Conservation (phyloP, 2,888 invertebrate genomes). For the Cotesia congregata region DNA sequence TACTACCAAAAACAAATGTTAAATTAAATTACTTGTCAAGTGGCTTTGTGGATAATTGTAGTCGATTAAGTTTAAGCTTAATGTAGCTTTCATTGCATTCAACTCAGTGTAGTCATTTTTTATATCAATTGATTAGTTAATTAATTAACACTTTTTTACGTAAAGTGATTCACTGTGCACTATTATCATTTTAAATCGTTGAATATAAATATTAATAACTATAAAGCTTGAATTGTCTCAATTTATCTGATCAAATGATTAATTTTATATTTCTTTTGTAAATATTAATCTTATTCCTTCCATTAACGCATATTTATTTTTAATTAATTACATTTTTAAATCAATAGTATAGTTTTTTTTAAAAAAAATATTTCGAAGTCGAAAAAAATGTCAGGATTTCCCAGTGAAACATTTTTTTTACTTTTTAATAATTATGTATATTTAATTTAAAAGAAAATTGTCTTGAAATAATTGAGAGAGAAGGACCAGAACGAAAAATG, state of each 20-base stretch:
- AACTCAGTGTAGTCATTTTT: not conserved
- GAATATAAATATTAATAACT: not conserved
- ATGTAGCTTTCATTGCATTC: not conserved
- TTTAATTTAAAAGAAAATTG: too few species aligned
- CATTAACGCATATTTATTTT: constrained; percentile 64
- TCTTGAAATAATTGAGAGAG: not conserved
- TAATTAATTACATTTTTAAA: constrained; percentile 49
- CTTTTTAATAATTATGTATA: not conserved
- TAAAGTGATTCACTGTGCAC: not conserved
- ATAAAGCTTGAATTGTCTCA: constrained; percentile 38
- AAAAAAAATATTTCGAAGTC: too few species aligned
- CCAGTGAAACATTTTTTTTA: not conserved
- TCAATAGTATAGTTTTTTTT: not conserved
- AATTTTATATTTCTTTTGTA: constrained; percentile 60
- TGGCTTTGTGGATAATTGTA: not conserved
- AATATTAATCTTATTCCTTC: constrained; percentile 64
- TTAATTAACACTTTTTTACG: too few species aligned
- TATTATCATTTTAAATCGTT: not conserved
- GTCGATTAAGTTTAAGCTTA: not conserved
- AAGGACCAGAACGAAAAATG: constrained; percentile 5
- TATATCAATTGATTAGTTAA: too few species aligned
- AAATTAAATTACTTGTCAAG: not conserved
- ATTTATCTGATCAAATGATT: constrained; percentile 45
- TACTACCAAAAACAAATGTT: not conserved
- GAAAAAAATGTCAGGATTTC: too few species aligned